Evolutionary conservation across 2,797 vertebrate genomes (phyloP).

Genomic region (Acanthornis magna): DNA sequence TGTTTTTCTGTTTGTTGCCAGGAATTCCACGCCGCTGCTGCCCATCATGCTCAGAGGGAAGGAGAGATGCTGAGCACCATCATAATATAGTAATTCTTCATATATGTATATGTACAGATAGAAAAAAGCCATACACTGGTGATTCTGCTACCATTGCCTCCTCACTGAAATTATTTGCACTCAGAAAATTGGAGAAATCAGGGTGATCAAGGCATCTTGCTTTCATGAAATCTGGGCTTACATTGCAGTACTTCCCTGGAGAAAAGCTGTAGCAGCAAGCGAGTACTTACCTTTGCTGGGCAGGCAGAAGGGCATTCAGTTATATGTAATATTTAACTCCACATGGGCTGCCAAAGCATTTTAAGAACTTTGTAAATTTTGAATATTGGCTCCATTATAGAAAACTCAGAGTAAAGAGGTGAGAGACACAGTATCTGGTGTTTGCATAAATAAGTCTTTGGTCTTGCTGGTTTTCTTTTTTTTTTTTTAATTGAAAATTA

Average conservation of each 20-base stretch:
- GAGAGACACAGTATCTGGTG: not conserved
- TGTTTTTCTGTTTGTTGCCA: slow-evolving; percentile 54
- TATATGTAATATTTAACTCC: not conserved
- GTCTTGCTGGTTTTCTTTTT: not conserved
- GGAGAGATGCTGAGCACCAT: not conserved
- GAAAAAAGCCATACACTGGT: not conserved
- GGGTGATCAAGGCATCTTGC: not conserved
- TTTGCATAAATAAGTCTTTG: not conserved
- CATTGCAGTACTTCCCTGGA: not conserved
- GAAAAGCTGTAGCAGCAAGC: not conserved
- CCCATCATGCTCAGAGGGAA: not conserved
- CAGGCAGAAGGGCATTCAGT: not conserved
- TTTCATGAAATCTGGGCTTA: not conserved
- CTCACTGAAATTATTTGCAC: not conserved
- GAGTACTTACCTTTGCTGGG: not conserved
- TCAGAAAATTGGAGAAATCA: not conserved
- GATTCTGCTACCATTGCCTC: not conserved
- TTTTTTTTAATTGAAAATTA: not conserved
- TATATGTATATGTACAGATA: not conserved
- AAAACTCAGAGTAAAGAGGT: not conserved
- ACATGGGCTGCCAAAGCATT: not conserved
- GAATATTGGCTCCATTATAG: not conserved
- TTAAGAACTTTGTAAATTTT: not conserved
- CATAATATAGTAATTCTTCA: not conserved
- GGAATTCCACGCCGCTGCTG: not conserved